Conservation (phyloP, 92 coral and sea anemone species). For the Palythoa caribaeorum region DNA sequence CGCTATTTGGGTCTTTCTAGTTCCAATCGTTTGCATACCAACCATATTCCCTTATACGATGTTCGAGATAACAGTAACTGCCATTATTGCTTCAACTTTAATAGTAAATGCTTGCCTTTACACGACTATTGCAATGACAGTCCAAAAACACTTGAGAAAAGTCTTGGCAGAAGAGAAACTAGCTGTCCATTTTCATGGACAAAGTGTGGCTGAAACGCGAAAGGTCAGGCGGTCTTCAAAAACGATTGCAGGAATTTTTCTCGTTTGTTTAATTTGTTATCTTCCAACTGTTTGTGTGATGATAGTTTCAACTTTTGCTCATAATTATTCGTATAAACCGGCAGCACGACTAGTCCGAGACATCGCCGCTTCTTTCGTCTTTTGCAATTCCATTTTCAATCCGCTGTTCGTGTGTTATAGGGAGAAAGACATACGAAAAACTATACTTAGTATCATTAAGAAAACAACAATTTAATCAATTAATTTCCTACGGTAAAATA, state of each 20-base stretch:
- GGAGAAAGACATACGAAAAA: conserved; percentile 16
- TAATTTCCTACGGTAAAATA: not conserved
- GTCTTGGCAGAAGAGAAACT: conserved; percentile 24
- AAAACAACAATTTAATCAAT: not conserved
- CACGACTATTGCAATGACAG: conserved; percentile 16
- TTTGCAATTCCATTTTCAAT: conserved; percentile 23
- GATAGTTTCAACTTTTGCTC: not conserved
- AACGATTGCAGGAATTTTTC: conserved; percentile 32
- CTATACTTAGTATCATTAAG: not conserved
- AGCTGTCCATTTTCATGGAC: conserved; percentile 25
- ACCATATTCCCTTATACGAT: not conserved
- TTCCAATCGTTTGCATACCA: conserved; percentile 19
- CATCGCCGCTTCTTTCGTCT: conserved; percentile 28
- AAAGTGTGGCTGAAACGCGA: conserved; percentile 13
- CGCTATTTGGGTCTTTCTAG: conserved; percentile 12
- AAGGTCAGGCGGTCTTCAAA: conserved; percentile 18
- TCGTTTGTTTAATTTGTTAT: conserved; percentile 13
- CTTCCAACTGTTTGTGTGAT: conserved; percentile 28
- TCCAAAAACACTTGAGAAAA: conserved; percentile 11
- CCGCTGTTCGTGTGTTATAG: conserved; percentile 36
- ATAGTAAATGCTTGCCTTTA: conserved; percentile 10
- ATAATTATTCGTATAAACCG: not conserved
- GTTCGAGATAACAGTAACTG: conserved; percentile 25
- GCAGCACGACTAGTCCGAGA: conserved; percentile 9
- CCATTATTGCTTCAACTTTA: not conserved